Evolutionary conservation across 2,797 vertebrate genomes (phyloP).

Genomic region (Channa striata): DNA sequence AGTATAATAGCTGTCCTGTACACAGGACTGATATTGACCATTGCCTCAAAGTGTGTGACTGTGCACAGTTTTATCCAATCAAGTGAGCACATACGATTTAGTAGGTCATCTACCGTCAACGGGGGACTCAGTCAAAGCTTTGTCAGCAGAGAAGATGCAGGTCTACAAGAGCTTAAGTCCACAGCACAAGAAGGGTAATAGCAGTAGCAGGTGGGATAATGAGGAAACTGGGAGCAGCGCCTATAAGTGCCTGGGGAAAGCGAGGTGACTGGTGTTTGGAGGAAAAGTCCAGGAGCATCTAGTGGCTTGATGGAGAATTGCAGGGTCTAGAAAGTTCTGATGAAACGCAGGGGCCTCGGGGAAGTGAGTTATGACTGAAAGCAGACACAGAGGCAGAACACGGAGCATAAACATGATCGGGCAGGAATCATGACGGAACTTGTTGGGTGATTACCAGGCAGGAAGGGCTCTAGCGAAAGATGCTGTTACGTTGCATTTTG

Average conservation of each 20-base stretch:
- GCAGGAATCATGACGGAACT: neutral
- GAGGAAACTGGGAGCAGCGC: neutral
- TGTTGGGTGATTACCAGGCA: too few species aligned
- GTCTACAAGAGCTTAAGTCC: neutral
- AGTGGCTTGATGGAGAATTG: neutral
- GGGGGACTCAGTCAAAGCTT: slow-evolving; percentile 52
- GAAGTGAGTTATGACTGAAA: neutral
- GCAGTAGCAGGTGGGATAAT: neutral
- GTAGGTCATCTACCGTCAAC: slow-evolving; percentile 42
- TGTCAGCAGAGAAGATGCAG: slow-evolving; percentile 36
- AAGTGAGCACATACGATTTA: slow-evolving; percentile 44
- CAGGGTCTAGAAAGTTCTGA: neutral
- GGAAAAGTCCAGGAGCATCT: neutral
- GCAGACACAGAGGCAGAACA: neutral
- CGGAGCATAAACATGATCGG: neutral
- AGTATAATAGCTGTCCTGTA: slow-evolving; percentile 68
- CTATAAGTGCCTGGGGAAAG: neutral
- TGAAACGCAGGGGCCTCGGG: neutral
- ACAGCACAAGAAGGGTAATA: neutral
- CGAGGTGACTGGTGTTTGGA: neutral
- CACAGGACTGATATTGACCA: slow-evolving; percentile 71
- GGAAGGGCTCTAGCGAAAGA: neutral
- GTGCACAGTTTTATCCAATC: slow-evolving; percentile 61
- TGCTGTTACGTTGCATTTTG: neutral
- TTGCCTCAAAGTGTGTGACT: slow-evolving; percentile 54